Percentiles rank a stretch among this genome's conserved stretches.
These are phyloP conservation scores for Drosophila cracens DNA, from an alignment of 2,888 invertebrate species.

Conservation along the genomic window DNA sequence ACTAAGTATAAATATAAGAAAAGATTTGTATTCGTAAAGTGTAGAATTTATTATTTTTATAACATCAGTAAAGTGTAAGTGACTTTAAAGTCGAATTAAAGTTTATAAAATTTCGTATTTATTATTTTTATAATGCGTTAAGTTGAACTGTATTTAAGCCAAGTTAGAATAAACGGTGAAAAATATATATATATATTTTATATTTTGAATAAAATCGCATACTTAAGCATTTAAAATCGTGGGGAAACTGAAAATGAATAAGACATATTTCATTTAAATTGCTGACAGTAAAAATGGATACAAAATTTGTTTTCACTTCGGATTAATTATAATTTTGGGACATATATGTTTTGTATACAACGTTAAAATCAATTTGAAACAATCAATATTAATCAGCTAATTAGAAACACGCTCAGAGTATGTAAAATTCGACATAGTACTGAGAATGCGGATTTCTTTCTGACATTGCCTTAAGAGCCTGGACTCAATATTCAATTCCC, in stretches of 20 bases:
- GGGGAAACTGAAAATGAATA: background rate
- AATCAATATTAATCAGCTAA: background rate
- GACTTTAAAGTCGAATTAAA: background rate
- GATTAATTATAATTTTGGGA: background rate
- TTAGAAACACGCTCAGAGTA: constrained; percentile 18
- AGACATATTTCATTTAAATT: background rate
- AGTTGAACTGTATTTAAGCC: background rate
- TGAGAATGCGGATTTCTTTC: constrained; percentile 34
- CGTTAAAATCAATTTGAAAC: background rate
- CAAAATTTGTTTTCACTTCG: background rate
- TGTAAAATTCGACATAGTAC: constrained; percentile 32
- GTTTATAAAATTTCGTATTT: background rate
- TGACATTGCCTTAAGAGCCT: constrained; percentile 57
- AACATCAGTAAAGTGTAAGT: background rate
- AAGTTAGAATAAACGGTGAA: background rate
- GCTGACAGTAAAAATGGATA: background rate
- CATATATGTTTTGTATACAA: background rate
- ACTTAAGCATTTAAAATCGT: background rate
- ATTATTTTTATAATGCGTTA: background rate
- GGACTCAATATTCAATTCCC: constrained; percentile 78
- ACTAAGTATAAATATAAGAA: background rate
- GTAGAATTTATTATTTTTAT: background rate
- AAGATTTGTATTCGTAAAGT: background rate
- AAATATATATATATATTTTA: too few species aligned
- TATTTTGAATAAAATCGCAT: background rate